Base-by-base conservation (phyloP, 2,888 invertebrate species). In the Amiota mariae region DNA sequence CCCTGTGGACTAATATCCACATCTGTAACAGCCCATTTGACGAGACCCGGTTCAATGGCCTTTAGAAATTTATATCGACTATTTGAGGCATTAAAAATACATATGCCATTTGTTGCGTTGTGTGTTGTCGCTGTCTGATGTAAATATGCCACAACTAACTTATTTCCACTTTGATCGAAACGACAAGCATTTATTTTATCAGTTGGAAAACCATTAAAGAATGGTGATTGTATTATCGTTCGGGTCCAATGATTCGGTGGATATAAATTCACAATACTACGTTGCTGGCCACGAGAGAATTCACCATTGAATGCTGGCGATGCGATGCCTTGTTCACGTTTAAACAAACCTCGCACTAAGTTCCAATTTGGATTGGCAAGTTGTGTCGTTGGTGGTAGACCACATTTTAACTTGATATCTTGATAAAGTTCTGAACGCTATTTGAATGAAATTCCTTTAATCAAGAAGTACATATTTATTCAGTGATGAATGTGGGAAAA, bases 291-390 rank as follows among this genome's bases (percentile, higher is more conserved):
- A 54, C 24, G 51, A 9, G 67, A 8, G 13, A 68, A 36, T n/a
- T 24, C 20, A 24, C 67, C 54, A 51, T 68, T 54, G 51, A 24
- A 66, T 15, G 15, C 18, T n/a, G 8, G n/a, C 2, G 67, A 51
- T 8, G 54, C 67, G 10, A 68, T 8, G 24, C 67, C 67, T 24
- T 68, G 67, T 13, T 68, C 67, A 54, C 67, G 67, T 13, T 68
- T 63, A 8, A 46, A 13, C 63, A 63, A 13, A 4, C 24, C 63
- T 13, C 63, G 63, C 13, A 13, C 2, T 13, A 63, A 3, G 12
- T 13, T 36, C 36, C 63, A 63, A 13, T 68, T 51, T 15, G 12
- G 9, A 59, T 59, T 8, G 18, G 20, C 18, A 11, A 3, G 15
- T 59, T 59, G 59, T 20, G 18, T 12, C 1, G 59, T 59, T 59